Evolutionary conservation across 1,140 invertebrate species (phyloP), one percentile per base, ranked within the genome.

Genomic region (Pseudomyrmex flavicornis): DNA sequence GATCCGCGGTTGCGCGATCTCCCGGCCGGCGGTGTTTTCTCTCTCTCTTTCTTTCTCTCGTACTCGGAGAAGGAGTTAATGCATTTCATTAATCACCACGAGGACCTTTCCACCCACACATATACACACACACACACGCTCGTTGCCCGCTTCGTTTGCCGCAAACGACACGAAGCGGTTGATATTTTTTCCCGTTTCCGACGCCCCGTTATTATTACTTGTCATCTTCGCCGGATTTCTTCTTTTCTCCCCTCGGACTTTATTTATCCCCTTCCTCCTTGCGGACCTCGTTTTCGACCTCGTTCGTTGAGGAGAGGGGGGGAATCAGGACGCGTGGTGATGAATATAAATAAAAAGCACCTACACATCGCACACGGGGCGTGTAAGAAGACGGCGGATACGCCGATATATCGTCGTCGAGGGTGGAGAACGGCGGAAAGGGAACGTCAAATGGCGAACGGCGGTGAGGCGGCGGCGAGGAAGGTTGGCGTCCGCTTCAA

Each of bases 31-130:
- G 44, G 68, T 82, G 48, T 75, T 80, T 88, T 88, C 86, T 83
- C 61, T 85, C 74, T 13, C 48, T 62, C 20, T 83, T 70, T 35
- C 35, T 35, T 35, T 13, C 48, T 62, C 73, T 76, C 72, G 80
- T 62, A 35, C 52, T 63, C 58, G n/a, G 12, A 48, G 17, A 73
- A 85, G 26, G 73, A 83, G 86, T 88, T 88, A 88, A 88, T 88
- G 83, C 83, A 88, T 88, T 88, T 93, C 76, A 90, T 84, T 83
- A 94, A 91, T 83, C 91, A 92, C 91, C 85, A 92, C 90, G 87
- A 89, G 86, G 68, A 79, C 61, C 73, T 52, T 50, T 56, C 46
- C 54, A 73, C 50, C 35, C 35, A 17, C 58, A 54, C 63, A 35
- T 15, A 35, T 85, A 50, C 35, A 35, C 2, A 35, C 26, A 5